phyloP scores from a whole-genome alignment of 2,113 vertebrate genomes.

The Pachyramphus minor region DNA sequence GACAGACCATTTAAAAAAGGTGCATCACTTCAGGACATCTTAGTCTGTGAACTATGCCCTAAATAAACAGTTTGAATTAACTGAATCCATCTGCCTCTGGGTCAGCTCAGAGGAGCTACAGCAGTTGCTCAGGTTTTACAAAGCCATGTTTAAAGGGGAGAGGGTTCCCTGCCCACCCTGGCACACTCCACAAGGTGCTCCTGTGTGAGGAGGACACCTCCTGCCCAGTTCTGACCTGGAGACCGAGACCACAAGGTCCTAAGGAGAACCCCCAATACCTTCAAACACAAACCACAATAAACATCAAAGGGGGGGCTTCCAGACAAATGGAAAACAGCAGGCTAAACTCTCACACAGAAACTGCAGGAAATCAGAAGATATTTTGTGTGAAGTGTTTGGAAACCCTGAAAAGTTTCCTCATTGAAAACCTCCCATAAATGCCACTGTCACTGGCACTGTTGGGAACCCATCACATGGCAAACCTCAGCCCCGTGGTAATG shows the following conservation, averaged over 20 bases:
- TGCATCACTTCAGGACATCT: neutral
- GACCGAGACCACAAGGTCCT: neutral
- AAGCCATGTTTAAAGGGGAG: neutral
- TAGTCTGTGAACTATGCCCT: neutral
- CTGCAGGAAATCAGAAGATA: neutral
- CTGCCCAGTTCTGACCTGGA: rapidly evolving
- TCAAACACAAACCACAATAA: neutral
- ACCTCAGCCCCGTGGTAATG: neutral
- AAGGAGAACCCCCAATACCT: neutral
- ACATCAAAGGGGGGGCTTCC: neutral
- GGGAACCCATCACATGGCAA: neutral
- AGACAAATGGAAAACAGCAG: neutral
- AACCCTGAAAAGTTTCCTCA: neutral
- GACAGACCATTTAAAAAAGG: neutral
- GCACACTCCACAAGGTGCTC: neutral
- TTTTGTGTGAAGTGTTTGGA: neutral
- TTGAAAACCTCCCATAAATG: neutral
- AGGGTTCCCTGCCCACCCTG: neutral
- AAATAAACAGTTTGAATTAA: neutral
- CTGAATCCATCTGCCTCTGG: neutral
- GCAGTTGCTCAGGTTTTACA: neutral
- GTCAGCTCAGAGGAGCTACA: neutral
- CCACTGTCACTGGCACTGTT: neutral
- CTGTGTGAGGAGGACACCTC: neutral
- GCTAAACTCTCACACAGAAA: neutral